A percentile compares a stretch with the other conserved stretches of the same genome.
Conservation (phyloP, 2,888 invertebrate genomes). For the Hydroisotoma schaefferi region DNA sequence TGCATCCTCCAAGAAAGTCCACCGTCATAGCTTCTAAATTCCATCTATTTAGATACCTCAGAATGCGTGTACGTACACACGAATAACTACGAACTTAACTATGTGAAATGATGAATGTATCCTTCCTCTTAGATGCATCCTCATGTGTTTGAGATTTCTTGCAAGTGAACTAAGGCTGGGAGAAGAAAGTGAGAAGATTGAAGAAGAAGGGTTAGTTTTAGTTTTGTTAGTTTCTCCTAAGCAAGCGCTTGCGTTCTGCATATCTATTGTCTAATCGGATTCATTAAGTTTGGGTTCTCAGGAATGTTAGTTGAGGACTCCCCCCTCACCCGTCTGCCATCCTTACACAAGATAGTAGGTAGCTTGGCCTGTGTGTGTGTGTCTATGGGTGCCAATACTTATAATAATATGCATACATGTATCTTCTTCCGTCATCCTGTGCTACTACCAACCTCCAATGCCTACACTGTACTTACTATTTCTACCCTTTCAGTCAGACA, state of each 20-base stretch:
- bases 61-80: background rate
- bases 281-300: conserved; percentile 59
- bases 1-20: too few relatives aligned
- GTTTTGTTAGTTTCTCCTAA: too few relatives aligned
- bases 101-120: too few relatives aligned
- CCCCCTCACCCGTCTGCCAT: background rate
- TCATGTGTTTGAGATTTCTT: background rate
- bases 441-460: too few relatives aligned
- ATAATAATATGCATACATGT: background rate
- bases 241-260: conserved; percentile 40
- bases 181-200: conserved; percentile 9
- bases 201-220: conserved; percentile 7
- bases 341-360: background rate
- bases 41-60: too few relatives aligned
- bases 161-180: too few relatives aligned
- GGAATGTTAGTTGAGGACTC: conserved; percentile 37
- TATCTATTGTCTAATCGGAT: conserved; percentile 57
- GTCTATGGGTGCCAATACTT: too few relatives aligned
- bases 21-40: too few relatives aligned
- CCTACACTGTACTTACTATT: too few relatives aligned
- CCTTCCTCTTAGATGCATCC: background rate
- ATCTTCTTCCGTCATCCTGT: background rate
- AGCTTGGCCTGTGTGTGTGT: background rate
- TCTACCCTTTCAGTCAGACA: too few relatives aligned
- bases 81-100: too few relatives aligned